These are phyloP conservation scores for Platichthys flesus DNA, from an alignment of 2,113 vertebrate genomes.

Conservation along the genomic window DNA sequence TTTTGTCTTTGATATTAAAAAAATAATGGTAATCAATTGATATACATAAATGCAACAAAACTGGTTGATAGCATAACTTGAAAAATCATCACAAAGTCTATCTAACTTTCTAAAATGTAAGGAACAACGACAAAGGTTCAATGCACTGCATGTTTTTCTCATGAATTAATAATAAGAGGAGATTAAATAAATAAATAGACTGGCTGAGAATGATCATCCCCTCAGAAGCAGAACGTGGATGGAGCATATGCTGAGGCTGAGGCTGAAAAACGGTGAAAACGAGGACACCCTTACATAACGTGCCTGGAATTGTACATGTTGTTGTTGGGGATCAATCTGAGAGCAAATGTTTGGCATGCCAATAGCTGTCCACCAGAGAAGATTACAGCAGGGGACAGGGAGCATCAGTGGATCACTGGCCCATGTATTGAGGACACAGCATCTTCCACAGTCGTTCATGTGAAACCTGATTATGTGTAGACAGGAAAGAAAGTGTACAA, in stretches of 20 bases:
- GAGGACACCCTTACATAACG: conserved; percentile 64
- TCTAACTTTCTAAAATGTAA: not conserved
- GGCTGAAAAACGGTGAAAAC: conserved; percentile 35
- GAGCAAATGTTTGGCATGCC: conserved; percentile 45
- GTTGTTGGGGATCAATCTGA: conserved; percentile 56
- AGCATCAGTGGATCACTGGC: conserved; percentile 50
- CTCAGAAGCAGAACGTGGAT: conserved; percentile 12
- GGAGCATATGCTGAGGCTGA: conserved; percentile 10
- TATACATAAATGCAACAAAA: not conserved
- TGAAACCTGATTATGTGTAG: conserved; percentile 30
- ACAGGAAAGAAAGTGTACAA: not conserved
- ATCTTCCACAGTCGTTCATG: conserved; percentile 19
- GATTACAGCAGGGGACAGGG: conserved; percentile 57
- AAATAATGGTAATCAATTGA: not conserved
- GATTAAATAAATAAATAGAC: not conserved
- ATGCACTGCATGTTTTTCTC: too few relatives aligned
- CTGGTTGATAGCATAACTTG: conserved; percentile 1
- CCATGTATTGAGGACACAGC: conserved; percentile 66
- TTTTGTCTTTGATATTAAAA: not conserved
- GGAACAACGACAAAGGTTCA: too few relatives aligned
- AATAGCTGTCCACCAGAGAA: conserved; percentile 56
- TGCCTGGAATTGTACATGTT: conserved; percentile 36
- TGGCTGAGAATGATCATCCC: conserved; percentile 12
- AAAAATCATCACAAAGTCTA: not conserved
- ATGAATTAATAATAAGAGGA: not conserved